Conservation (phyloP, 2,113 vertebrate species). For the Anguilla japonica region DNA sequence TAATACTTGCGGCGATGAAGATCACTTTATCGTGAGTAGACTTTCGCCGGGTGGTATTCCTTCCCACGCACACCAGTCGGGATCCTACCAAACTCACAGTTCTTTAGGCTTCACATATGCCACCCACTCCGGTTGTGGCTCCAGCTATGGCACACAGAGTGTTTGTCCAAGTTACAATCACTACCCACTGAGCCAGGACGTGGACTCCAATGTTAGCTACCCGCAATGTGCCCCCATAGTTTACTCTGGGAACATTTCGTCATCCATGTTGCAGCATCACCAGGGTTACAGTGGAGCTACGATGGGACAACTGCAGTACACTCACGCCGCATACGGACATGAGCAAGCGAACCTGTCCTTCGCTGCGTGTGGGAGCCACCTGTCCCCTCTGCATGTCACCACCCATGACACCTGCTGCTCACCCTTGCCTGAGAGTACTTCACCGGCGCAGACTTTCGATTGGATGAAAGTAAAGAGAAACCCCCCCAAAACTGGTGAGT, state of each 20-base stretch:
- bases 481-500: constrained; percentile 96
- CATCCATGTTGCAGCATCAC: constrained; percentile 81
- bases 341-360: constrained; percentile 80
- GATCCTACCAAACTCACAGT: constrained; percentile 77
- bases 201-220: constrained; percentile 81
- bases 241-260: constrained; percentile 89
- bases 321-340: constrained; percentile 82
- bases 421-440: constrained; percentile 81
- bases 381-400: constrained; percentile 83
- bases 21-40: constrained; percentile 83
- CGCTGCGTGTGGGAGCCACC: constrained; percentile 78
- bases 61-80: constrained; percentile 72
- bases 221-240: constrained; percentile 84
- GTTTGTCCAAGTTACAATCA: constrained; percentile 84
- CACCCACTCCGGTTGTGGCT: constrained; percentile 79
- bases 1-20: constrained; percentile 83
- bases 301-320: constrained; percentile 82
- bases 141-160: constrained; percentile 82
- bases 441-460: constrained; percentile 92
- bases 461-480: constrained; percentile 99
- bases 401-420: constrained; percentile 85
- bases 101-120: constrained; percentile 85
- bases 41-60: constrained; percentile 80
- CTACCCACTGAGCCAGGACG: constrained; percentile 88
- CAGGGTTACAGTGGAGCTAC: constrained; percentile 83